Evolutionary conservation across 2,888 invertebrate species (phyloP).

Genomic region (Pardosa pseudoannulata): DNA sequence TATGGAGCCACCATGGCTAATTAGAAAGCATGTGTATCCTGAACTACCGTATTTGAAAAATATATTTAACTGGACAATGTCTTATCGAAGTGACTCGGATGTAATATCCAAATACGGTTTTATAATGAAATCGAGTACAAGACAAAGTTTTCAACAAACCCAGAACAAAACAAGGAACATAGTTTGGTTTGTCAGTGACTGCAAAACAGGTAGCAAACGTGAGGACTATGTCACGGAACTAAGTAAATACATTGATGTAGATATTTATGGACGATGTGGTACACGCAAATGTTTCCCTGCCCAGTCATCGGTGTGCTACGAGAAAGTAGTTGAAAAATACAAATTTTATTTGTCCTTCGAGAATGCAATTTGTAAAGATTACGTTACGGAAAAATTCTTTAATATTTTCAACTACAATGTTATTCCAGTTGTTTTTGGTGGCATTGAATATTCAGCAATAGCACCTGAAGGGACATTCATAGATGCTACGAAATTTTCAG

Average conservation of each 20-base stretch:
- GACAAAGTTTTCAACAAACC: neutral
- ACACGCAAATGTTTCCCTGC: constrained; percentile 62
- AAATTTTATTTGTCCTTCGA: constrained; percentile 70
- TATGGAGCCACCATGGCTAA: constrained; percentile 70
- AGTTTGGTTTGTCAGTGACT: constrained; percentile 72
- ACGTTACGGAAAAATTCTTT: constrained; percentile 76
- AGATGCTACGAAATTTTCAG: constrained; percentile 73
- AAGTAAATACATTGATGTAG: constrained; percentile 62
- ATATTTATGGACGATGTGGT: constrained; percentile 70
- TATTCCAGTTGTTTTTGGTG: constrained; percentile 76
- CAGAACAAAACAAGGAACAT: constrained; percentile 21
- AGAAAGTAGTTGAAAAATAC: constrained; percentile 75
- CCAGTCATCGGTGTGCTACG: constrained; percentile 76
- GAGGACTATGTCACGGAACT: constrained; percentile 71
- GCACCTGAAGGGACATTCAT: constrained; percentile 76
- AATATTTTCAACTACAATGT: constrained; percentile 74
- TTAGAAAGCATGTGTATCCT: constrained; percentile 12
- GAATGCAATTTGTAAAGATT: constrained; percentile 75
- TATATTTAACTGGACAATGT: constrained; percentile 73
- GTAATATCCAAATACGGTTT: constrained; percentile 64
- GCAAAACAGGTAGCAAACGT: constrained; percentile 57
- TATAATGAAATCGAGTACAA: neutral
- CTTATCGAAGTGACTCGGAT: constrained; percentile 66
- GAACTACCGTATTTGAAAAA: constrained; percentile 30
- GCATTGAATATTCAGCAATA: constrained; percentile 75